Conservation (phyloP, 2,113 vertebrate species). For the Brachypteracias leptosomus region DNA sequence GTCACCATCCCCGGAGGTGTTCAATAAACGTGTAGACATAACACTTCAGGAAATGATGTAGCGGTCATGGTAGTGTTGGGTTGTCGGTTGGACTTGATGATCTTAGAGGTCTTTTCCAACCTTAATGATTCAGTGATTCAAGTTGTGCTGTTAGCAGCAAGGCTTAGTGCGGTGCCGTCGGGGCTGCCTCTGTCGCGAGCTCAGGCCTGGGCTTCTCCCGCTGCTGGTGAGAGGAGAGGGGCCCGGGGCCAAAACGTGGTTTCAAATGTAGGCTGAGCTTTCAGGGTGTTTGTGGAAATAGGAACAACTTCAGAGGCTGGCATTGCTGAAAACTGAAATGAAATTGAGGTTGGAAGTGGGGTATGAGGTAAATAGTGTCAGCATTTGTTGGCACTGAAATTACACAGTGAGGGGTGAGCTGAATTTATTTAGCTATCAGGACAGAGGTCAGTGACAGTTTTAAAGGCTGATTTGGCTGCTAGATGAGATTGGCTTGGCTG, state of each 20-base stretch:
- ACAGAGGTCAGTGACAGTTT: background rate
- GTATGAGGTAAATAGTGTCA: rapidly evolving
- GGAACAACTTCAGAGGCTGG: rapidly evolving
- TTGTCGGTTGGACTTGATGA: too few species aligned
- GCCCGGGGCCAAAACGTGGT: rapidly evolving
- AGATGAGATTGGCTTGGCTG: rapidly evolving
- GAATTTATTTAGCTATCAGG: background rate
- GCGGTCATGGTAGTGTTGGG: too few species aligned
- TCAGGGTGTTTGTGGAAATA: rapidly evolving
- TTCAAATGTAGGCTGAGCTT: background rate
- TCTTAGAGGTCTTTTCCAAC: too few species aligned
- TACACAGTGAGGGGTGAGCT: rapidly evolving
- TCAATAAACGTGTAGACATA: too few species aligned
- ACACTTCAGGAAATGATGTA: too few species aligned
- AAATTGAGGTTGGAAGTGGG: background rate
- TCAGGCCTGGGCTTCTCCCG: background rate
- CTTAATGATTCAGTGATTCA: too few species aligned
- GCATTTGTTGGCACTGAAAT: rapidly evolving
- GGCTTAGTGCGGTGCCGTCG: background rate
- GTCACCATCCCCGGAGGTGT: too few species aligned
- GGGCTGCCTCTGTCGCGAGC: too few species aligned
- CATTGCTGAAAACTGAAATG: background rate
- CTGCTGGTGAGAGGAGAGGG: too few species aligned
- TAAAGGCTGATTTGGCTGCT: background rate
- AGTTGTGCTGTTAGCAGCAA: background rate